These are phyloP conservation scores for Calidris pugnax DNA, from an alignment of 2,113 vertebrate genomes.

Conservation along the genomic window DNA sequence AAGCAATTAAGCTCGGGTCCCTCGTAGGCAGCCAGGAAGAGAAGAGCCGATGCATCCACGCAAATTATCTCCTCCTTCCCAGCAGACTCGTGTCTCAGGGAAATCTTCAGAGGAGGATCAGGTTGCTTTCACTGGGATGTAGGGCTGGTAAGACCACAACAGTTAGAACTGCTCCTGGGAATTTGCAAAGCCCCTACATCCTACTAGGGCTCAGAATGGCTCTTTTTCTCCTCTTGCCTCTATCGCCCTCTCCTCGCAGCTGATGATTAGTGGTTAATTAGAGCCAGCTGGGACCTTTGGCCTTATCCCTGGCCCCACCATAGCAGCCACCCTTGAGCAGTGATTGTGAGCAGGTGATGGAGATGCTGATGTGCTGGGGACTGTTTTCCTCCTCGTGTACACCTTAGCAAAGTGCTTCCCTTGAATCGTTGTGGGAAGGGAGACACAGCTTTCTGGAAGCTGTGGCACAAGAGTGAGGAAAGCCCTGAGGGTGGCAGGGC, in stretches of 20 bases:
- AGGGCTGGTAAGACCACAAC: not conserved
- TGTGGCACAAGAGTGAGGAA: accelerated
- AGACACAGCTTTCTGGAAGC: not conserved
- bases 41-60: not conserved
- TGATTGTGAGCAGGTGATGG: not conserved
- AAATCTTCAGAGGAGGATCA: not conserved
- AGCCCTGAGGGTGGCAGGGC: not conserved
- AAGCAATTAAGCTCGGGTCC: slow-evolving; percentile 13
- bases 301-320: not conserved
- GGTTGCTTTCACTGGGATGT: not conserved
- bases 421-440: not conserved
- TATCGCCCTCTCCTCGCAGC: accelerated
- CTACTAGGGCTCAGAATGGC: not conserved
- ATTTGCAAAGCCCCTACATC: not conserved
- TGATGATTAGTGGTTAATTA: not conserved
- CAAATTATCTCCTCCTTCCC: not conserved
- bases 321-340: not conserved
- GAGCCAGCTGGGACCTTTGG: not conserved
- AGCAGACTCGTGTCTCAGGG: accelerated
- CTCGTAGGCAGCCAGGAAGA: not conserved
- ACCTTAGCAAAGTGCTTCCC: not conserved
- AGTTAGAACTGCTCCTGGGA: not conserved
- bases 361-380: accelerated
- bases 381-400: not conserved
- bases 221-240: not conserved